These are phyloP conservation scores for Bettongia penicillata DNA, from an alignment of 2,113 vertebrate genomes.

Conservation along the genomic window DNA sequence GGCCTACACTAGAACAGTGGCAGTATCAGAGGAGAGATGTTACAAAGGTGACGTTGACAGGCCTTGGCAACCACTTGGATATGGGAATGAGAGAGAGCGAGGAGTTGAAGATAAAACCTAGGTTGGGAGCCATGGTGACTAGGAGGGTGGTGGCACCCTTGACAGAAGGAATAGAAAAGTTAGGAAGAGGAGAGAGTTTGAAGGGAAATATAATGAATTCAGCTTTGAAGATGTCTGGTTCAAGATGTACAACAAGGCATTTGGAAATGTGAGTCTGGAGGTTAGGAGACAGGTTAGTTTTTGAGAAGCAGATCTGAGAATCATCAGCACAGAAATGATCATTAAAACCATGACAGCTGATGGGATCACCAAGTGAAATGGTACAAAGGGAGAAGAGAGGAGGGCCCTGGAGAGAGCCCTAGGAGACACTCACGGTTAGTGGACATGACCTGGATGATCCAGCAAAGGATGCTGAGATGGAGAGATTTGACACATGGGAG, in stretches of 20 bases:
- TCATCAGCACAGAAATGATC: too few relatives aligned
- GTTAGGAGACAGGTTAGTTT: background rate
- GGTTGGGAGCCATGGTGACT: background rate
- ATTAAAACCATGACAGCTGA: too few relatives aligned
- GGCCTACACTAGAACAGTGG: background rate
- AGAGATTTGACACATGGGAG: background rate
- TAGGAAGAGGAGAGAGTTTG: background rate
- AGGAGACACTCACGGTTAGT: too few relatives aligned
- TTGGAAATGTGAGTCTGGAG: background rate
- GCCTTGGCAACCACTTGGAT: background rate
- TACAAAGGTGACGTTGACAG: background rate
- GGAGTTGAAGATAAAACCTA: background rate
- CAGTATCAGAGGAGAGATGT: background rate
- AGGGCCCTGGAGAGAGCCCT: too few relatives aligned
- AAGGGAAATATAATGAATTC: background rate
- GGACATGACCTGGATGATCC: too few relatives aligned
- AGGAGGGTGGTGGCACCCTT: background rate
- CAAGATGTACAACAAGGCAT: background rate
- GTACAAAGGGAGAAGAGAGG: too few relatives aligned
- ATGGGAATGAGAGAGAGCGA: background rate
- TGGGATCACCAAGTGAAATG: too few relatives aligned
- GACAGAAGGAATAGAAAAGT: background rate
- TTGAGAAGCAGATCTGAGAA: too few relatives aligned
- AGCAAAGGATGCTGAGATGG: background rate
- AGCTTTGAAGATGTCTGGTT: background rate